Percentiles rank a stretch among this genome's conserved stretches.
phyloP scores from a whole-genome alignment of 2,888 invertebrate species.

The Drosophila paucipuncta region DNA sequence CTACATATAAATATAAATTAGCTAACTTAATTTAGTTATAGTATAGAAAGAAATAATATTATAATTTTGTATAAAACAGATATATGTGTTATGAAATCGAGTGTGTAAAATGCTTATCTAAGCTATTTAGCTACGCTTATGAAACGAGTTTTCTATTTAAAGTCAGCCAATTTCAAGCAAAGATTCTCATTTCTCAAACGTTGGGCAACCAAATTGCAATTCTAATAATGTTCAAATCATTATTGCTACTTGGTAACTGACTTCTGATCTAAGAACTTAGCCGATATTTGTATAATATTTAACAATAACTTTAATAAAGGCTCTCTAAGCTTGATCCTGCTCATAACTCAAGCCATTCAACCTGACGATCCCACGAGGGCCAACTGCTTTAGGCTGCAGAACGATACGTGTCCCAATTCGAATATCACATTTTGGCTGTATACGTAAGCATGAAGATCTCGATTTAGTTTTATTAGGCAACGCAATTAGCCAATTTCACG shows the following conservation, averaged over 20 bases:
- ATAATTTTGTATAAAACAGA: too few relatives aligned
- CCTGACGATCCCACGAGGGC: not conserved
- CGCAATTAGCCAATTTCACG: not conserved
- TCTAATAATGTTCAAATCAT: conserved; percentile 10
- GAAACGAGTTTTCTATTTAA: not conserved
- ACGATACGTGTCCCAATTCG: conserved; percentile 86
- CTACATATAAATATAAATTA: not conserved
- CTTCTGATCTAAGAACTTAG: not conserved
- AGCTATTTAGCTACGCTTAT: not conserved
- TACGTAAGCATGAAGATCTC: conserved; percentile 85
- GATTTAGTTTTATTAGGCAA: conserved; percentile 10
- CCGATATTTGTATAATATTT: not conserved
- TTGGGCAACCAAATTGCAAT: not conserved
- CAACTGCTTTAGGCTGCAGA: conserved; percentile 22
- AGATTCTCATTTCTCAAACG: not conserved
- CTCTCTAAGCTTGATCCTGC: not conserved
- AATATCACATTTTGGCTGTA: conserved; percentile 88
- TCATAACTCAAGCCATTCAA: not conserved
- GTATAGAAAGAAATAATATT: not conserved
- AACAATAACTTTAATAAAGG: not conserved
- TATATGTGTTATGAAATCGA: not conserved
- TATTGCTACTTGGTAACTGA: conserved; percentile 19
- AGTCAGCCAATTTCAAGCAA: not conserved
- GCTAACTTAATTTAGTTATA: not conserved
- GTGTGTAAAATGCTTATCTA: not conserved